phyloP scores from a whole-genome alignment of 2,888 invertebrate species.

The Acrobasis repandana region DNA sequence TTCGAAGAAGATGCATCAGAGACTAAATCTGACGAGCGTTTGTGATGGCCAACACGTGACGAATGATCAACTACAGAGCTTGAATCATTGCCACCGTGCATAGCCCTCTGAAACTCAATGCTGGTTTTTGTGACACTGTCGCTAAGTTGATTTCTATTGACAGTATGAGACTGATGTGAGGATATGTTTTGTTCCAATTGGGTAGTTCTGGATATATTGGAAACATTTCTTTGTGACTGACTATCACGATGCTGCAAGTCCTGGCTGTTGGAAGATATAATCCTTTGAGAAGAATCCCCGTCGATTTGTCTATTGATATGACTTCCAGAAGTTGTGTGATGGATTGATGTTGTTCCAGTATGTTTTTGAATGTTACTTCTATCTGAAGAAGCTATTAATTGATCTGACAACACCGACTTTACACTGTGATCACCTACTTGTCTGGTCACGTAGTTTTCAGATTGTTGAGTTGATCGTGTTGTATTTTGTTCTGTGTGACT shows the following conservation, averaged over 20 bases:
- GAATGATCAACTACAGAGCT: slow-evolving; percentile 48
- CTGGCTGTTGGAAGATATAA: slow-evolving; percentile 35
- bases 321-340: slow-evolving; percentile 43
- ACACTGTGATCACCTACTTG: slow-evolving; percentile 37
- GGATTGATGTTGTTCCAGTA: slow-evolving; percentile 38
- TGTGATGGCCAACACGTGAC: slow-evolving; percentile 82
- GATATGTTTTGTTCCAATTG: slow-evolving; percentile 51
- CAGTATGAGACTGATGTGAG: slow-evolving; percentile 57
- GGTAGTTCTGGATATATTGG: slow-evolving; percentile 44
- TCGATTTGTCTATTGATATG: slow-evolving; percentile 38
- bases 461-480: slow-evolving; percentile 48
- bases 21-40: slow-evolving; percentile 88
- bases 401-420: slow-evolving; percentile 42
- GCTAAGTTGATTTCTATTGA: slow-evolving; percentile 68
- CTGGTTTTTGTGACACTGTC: slow-evolving; percentile 78
- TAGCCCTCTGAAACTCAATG: slow-evolving; percentile 79
- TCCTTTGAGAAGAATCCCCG: slow-evolving; percentile 51
- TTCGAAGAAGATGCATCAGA: slow-evolving; percentile 89
- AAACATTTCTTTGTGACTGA: slow-evolving; percentile 41
- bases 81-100: slow-evolving; percentile 63
- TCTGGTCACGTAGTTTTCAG: slow-evolving; percentile 22
- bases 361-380: slow-evolving; percentile 42
- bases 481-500: slow-evolving; percentile 45
- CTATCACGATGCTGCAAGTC: slow-evolving; percentile 31
- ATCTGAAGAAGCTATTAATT: slow-evolving; percentile 41